These are phyloP conservation scores for Elmis aenea DNA, from an alignment of 2,888 invertebrate genomes.

Conservation along the genomic window DNA sequence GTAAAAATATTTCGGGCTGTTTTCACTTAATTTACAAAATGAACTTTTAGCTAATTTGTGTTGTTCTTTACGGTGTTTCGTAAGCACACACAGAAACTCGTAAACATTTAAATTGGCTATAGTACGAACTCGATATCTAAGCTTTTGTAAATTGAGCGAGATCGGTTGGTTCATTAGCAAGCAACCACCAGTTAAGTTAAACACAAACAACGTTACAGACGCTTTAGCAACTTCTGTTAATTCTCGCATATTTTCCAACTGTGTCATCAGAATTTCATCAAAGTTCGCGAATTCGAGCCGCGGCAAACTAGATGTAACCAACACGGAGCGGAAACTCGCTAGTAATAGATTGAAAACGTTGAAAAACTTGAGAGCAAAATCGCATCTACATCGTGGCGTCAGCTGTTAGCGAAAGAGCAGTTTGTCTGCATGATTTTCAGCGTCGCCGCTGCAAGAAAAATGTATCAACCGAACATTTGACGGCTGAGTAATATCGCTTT, in stretches of 20 bases:
- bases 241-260: no score
- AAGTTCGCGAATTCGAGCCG: conserved; percentile 6
- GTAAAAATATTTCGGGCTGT: no score
- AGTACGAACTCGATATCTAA: conserved; percentile 12
- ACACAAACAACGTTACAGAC: conserved; percentile 15
- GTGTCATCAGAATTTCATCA: conserved; percentile 13
- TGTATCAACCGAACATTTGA: conserved; percentile 7
- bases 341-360: conserved; percentile 10
- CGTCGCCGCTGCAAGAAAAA: conserved; percentile 13
- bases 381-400: conserved; percentile 15
- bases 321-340: conserved; percentile 9
- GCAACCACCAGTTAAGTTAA: conserved; percentile 17
- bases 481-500: conserved; percentile 9
- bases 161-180: conserved; percentile 18
- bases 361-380: conserved; percentile 9
- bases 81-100: no score
- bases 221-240: conserved; percentile 10
- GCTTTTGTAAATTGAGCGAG: conserved; percentile 10
- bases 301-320: conserved; percentile 1
- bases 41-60: no score
- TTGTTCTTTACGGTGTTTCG: no score
- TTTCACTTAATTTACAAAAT: no score
- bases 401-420: conserved; percentile 14
- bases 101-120: no score
- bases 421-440: conserved; percentile 17